Base-by-base conservation (phyloP, 2,888 invertebrate species). In the Orthosia gracilis region DNA sequence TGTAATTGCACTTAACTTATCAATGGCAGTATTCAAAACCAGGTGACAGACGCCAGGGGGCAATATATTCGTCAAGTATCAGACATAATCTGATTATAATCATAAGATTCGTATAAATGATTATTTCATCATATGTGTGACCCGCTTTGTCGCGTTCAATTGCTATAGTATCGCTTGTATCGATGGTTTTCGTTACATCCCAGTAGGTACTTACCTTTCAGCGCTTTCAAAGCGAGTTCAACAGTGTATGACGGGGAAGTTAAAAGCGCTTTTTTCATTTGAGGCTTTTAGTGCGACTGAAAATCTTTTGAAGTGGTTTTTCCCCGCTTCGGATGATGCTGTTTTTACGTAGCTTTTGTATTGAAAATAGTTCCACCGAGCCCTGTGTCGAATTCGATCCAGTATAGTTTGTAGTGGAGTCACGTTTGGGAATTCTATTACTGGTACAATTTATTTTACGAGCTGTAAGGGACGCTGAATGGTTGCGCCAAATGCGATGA, bases 281-380 rank as follows among this genome's bases (percentile, higher is more conserved):
- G 54, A 47, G 21, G 83, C 73, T 80, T 73, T 79, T 83, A 83
- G 31, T 40, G 49, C 52, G 0, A 55, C 68, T 69, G 80, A 65
- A 83, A 83, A 55, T 68, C 63, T 83, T 68, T 76, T 80, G 49
- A 78, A 83, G 64, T 68, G 73, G 66, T 58, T 83, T 73, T 73
- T 45, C 26, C n/a, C 45, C 57, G 49, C 83, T 62, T 31, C 40
- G 21, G 59, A 57, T 82, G 71, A 77, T 57, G 61, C n/a, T 77
- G 63, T 58, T 79, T 76, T 63, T 79, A 5, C 57, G 17, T 57
- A 11, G 52, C 4, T 40, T 66, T 70, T 73, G 45, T 13, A 23
- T 52, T 74, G 75, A 18, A 76, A 77, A 61, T 80, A 59, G 75
- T 64, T 69, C 68, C n/a, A n/a, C 23, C 49, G 49, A 12, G 18